Conservation (phyloP, 2,888 invertebrate species). For the Leptinotarsa juncta region DNA sequence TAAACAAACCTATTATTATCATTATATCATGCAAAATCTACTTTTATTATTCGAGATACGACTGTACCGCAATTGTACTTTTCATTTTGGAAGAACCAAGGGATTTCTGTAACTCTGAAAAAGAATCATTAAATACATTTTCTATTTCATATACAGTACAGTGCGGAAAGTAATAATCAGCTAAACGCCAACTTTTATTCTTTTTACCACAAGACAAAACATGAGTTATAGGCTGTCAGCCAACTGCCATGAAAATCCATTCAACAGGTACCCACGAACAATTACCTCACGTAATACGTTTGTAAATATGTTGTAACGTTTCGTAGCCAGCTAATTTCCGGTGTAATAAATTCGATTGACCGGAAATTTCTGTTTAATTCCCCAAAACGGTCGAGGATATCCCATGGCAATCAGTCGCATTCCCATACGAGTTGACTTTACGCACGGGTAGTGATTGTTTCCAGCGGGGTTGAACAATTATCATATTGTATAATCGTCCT, state of each 20-base stretch:
- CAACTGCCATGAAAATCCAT: conserved; percentile 16
- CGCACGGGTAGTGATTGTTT: conserved; percentile 32
- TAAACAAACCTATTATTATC: no score
- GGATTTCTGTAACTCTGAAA: no score
- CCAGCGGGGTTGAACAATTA: conserved; percentile 34
- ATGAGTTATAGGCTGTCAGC: conserved; percentile 25
- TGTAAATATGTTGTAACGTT: conserved; percentile 47
- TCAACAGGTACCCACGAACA: conserved; percentile 26
- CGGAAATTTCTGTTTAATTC: conserved; percentile 61
- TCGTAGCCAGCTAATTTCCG: conserved; percentile 54
- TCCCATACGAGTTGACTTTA: conserved; percentile 46
- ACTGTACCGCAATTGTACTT: no score
- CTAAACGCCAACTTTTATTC: neutral
- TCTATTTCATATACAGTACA: no score
- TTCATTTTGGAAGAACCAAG: no score
- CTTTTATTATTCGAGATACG: no score
- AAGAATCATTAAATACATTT: no score
- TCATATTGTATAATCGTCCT: conserved; percentile 37
- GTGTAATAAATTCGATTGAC: conserved; percentile 58
- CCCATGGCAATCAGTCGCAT: conserved; percentile 49
- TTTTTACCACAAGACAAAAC: conserved; percentile 12
- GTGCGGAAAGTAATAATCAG: no score
- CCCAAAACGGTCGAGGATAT: conserved; percentile 53
- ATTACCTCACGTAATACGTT: conserved; percentile 37
- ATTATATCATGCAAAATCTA: no score